Base-by-base conservation (phyloP, 2,888 invertebrate species). In the Cosmia pyralina region DNA sequence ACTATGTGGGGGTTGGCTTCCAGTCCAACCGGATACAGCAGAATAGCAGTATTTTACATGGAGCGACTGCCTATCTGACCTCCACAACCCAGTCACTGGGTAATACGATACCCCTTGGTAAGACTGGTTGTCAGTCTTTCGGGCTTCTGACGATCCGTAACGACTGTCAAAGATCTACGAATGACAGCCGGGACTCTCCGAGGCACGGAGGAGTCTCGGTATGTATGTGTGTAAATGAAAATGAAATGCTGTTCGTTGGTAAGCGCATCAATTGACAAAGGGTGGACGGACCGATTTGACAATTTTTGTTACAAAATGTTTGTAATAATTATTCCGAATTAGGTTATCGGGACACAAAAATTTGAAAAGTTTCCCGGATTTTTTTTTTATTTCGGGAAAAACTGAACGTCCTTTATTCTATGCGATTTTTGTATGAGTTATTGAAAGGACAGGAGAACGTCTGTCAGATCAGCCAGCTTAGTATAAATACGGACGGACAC, bases 401-500 rank as follows among this genome's bases (percentile, higher is more conserved):
- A 8, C 17, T 19, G 19, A 19, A 50, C 50, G 4, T 50, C 10
- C 19, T 19, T 19, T 50, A 19, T 19, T 50, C 3, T 19, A 19
- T 19, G 50, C 3, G 0, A 8, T 19, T 19, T 19, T 19, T 19
- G 2, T 4, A 19, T 50, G 7, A 19, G 4, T 10, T 50, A 19
- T 50, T 50, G 50, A 50, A 50, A 50, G 50, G 1, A 50, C 50
- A 50, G 50, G 17, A 19, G 5, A 46, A 46, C 8, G 19, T 50
- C 19, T 19, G 19, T 50, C 19, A 4, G 7, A 3, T 19, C 19
- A 50, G 4, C 19, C 1, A 52, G 4, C n/a, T 52, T n/a, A 52
- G 2, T 53, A 22, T 53, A 72, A 50, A 48, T 28, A 55, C 22
- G 17, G 46, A 65, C 72, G n/a, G 4, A 28, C 57, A 77, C 11